Evolutionary conservation across 1,140 invertebrate species (phyloP), one percentile per base, ranked within the genome.

Genomic region (Riptortus pedestris): DNA sequence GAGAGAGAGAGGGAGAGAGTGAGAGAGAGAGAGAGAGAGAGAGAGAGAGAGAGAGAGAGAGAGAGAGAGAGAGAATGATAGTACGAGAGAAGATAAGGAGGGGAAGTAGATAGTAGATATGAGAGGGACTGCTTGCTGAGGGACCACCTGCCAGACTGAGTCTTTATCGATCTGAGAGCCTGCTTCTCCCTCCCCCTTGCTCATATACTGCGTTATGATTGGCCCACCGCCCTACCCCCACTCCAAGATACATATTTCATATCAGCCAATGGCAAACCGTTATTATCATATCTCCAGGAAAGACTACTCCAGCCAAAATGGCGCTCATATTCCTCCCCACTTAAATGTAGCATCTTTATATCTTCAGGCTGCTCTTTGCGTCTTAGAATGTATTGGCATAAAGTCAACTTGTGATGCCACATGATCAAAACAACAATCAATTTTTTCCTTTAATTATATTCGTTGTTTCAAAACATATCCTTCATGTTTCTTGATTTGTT

Each of bases 151-250:
- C 5, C 5, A 38, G 31, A 14, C 5, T 5, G 31, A 38, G 31
- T 7, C 5, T 5, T 14, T 38, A 38, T 38, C 31, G 31, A 38
- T 14, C 51, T n/a, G n/a, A n/a, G n/a, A n/a, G n/a, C n/a, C n/a
- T n/a, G n/a, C 51, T 24, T 24, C 51, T 24, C 18, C 51, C 24
- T 24, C 51, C 24, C 18, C 51, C 26, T 14, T 12, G 20, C 24
- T 55, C 51, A 55, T 55, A 55, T 55, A 18, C 51, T 22, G 18
- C 51, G 51, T 24, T 55, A 55, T 55, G 51, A 55, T 55, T 55
- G 51, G 51, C 51, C 24, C 18, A n/a, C n/a, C 24, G 14, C 16
- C 51, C 24, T 27, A 18, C 22, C 51, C 51, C 24, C 24, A 22
- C 18, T 14, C 18, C 51, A 14, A 1, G 51, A 55, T 55, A 55